A percentile compares a stretch with the other conserved stretches of the same genome.
phyloP scores from a whole-genome alignment of 1,140 invertebrate genomes.

The Anastrepha ludens region DNA sequence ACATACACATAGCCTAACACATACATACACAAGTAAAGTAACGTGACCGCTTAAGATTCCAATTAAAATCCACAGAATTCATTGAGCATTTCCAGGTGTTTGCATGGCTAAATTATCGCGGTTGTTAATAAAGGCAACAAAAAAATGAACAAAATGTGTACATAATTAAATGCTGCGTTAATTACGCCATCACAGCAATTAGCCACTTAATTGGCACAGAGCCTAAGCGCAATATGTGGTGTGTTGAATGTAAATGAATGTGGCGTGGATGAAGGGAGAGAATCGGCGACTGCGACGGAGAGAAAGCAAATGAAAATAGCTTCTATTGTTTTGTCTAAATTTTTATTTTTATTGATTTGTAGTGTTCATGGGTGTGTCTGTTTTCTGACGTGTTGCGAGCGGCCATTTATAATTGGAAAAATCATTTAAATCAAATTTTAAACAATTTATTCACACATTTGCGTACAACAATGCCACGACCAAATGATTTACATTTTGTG shows the following conservation, averaged over 20 bases:
- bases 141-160: constrained; percentile 7
- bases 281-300: too few species aligned
- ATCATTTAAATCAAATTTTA: constrained; percentile 5
- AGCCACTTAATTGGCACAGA: constrained; percentile 42
- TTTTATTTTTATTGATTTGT: too few species aligned
- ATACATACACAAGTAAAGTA: too few species aligned
- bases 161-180: constrained; percentile 46
- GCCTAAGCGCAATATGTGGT: not conserved
- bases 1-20: too few species aligned
- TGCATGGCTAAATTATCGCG: not conserved
- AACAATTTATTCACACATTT: constrained; percentile 1
- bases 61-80: constrained; percentile 27
- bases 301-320: too few species aligned
- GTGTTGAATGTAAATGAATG: too few species aligned
- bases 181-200: constrained; percentile 46
- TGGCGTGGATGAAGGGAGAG: too few species aligned
- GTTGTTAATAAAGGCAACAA: constrained; percentile 27
- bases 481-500: constrained; percentile 7
- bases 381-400: not conserved
- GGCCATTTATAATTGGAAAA: not conserved
- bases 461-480: not conserved
- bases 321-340: too few species aligned
- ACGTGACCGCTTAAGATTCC: not conserved
- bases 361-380: not conserved
- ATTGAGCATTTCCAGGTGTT: constrained; percentile 43